These are phyloP conservation scores for Hemichromis elongatus DNA, from an alignment of 2,113 vertebrate genomes.

Conservation along the genomic window DNA sequence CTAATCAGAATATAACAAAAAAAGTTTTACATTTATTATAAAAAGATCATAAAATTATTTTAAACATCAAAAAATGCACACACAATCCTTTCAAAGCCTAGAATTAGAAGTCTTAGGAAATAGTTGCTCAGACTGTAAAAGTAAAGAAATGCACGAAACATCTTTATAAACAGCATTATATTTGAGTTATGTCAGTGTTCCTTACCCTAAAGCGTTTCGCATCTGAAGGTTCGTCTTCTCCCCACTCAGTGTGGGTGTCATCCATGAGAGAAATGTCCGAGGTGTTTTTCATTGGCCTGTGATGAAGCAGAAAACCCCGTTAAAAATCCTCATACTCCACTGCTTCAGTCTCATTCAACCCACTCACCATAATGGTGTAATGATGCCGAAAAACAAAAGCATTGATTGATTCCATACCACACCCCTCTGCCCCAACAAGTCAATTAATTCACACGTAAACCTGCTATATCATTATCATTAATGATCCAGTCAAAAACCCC, in stretches of 20 bases:
- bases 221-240: constrained; percentile 84
- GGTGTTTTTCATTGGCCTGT: constrained; percentile 89
- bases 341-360: constrained; percentile 10
- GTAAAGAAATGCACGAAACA: neutral
- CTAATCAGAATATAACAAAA: neutral
- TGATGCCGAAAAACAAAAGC: constrained; percentile 45
- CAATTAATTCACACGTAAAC: constrained; percentile 53
- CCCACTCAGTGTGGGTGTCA: constrained; percentile 92
- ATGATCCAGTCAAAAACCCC: constrained; percentile 24
- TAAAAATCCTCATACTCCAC: constrained; percentile 9
- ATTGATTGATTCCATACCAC: constrained; percentile 49
- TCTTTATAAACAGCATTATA: too few relatives aligned
- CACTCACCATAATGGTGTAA: constrained; percentile 10
- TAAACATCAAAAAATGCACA: neutral
- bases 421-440: constrained; percentile 38
- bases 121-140: neutral
- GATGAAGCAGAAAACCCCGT: constrained; percentile 30
- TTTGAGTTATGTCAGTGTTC: neutral
- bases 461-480: constrained; percentile 37
- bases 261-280: constrained; percentile 93
- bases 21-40: neutral
- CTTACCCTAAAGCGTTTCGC: constrained; percentile 91
- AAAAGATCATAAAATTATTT: neutral
- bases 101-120: neutral
- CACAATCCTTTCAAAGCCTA: neutral